phyloP scores from a whole-genome alignment of 2,797 vertebrate species.

The Gymnocypris eckloni region DNA sequence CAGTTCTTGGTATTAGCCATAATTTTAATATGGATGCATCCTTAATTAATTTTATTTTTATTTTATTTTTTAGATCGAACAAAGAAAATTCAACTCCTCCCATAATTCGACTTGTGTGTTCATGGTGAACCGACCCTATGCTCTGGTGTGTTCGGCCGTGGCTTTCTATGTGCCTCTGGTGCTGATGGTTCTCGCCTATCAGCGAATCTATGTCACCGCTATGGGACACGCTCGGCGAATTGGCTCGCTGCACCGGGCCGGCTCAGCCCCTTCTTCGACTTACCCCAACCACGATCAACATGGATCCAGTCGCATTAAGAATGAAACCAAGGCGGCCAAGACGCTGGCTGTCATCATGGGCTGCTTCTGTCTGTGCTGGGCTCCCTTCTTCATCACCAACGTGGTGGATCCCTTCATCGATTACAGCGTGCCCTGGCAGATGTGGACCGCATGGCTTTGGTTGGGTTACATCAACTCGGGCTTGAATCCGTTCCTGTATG shows the following conservation, averaged over 20 bases:
- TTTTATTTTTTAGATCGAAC: slow-evolving; percentile 71
- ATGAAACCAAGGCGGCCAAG: slow-evolving; percentile 85
- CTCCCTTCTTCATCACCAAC: slow-evolving; percentile 84
- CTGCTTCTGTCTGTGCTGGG: slow-evolving; percentile 86
- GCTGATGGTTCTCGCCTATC: slow-evolving; percentile 84
- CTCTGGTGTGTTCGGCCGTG: slow-evolving; percentile 81
- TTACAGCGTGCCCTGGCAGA: slow-evolving; percentile 83
- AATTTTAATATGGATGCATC: slow-evolving; percentile 1
- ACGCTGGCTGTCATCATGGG: slow-evolving; percentile 84
- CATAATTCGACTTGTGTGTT: slow-evolving; percentile 83
- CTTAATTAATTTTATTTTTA: not conserved
- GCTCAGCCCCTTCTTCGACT: slow-evolving; percentile 72
- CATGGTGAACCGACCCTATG: slow-evolving; percentile 82
- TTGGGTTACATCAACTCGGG: slow-evolving; percentile 85
- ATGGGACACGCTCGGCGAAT: slow-evolving; percentile 83
- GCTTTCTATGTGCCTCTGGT: slow-evolving; percentile 83
- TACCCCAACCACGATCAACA: slow-evolving; percentile 60
- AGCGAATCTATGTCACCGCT: slow-evolving; percentile 84
- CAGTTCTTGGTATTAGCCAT: not conserved
- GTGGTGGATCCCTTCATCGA: slow-evolving; percentile 83
- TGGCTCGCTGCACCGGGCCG: slow-evolving; percentile 79
- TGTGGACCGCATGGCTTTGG: slow-evolving; percentile 86
- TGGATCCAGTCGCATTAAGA: slow-evolving; percentile 76
- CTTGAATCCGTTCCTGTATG: slow-evolving; percentile 84
- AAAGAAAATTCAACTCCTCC: slow-evolving; percentile 61